These are phyloP conservation scores for Orestias chungarensis DNA, from an alignment of 2,797 vertebrate genomes.

Conservation along the genomic window DNA sequence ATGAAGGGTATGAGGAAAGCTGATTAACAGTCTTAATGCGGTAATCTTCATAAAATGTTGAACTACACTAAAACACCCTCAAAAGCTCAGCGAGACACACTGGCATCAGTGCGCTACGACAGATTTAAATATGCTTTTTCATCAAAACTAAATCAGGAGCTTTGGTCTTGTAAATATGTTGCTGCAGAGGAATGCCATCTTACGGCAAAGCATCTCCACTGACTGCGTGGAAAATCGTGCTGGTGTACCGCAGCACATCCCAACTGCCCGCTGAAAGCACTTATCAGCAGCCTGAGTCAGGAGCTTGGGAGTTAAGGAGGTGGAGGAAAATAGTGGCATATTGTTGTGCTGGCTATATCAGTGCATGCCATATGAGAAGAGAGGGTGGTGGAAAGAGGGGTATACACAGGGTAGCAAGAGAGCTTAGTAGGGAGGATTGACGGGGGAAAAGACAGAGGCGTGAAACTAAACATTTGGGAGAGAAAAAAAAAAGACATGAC, in stretches of 20 bases:
- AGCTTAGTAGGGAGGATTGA: constrained; percentile 21
- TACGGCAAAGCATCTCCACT: constrained; percentile 15
- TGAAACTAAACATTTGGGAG: constrained; percentile 17
- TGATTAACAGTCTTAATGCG: neutral
- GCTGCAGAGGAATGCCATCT: constrained; percentile 15
- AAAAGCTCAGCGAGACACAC: constrained; percentile 6
- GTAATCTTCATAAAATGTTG: neutral
- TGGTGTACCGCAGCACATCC: constrained; percentile 38
- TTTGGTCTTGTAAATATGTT: constrained; percentile 24
- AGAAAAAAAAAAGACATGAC: neutral
- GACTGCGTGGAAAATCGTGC: constrained; percentile 46
- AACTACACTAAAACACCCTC: neutral
- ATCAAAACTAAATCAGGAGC: constrained; percentile 11
- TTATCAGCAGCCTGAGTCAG: constrained; percentile 70
- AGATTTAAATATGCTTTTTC: constrained; percentile 17
- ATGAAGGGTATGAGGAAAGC: neutral
- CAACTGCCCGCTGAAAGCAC: constrained; percentile 51
- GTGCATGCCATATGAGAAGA: constrained; percentile 38
- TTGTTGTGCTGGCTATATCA: constrained; percentile 59
- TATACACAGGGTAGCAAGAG: neutral
- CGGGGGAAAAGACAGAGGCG: neutral
- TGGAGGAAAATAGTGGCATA: constrained; percentile 41
- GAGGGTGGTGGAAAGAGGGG: constrained; percentile 1
- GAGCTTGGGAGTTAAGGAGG: constrained; percentile 61
- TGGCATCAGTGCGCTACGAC: neutral